Evolutionary conservation across 1,140 invertebrate genomes (phyloP), one percentile per base, ranked within the genome.

Genomic region (Drosophila quadrilineata): DNA sequence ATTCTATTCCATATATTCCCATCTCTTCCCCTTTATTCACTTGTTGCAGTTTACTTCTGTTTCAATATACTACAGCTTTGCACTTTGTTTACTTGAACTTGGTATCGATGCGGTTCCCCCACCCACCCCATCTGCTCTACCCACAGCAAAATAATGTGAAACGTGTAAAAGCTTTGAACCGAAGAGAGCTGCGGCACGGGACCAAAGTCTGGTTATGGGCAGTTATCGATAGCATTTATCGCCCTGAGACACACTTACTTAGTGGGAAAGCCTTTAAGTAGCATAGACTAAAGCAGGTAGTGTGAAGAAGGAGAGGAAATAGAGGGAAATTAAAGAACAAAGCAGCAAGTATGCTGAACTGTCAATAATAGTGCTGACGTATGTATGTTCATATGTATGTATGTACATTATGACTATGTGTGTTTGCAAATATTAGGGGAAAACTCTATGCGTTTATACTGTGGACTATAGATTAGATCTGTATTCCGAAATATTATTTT

Each of bases 201-300:
- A 45, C n/a, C 64, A 68, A 68, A 64, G 69, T 69, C 59, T 48
- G 65, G 58, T 69, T 72, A 70, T 70, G 45, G 49, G 19, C 41
- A 65, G 64, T 68, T 71, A 71, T 62, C 50, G 49, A 45, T n/a
- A 48, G 53, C 33, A 58, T 57, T 53, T 48, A n/a, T n/a, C n/a
- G 31, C 49, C 31, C 3, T 22, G 50, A 22, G 19, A 40, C 33
- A 52, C n/a, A 12, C 43, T n/a, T n/a, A 45, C 19, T 36, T 22
- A 16, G 24, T 33, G 16, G n/a, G n/a, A n/a, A 63, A 71, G 57
- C 57, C 64, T 68, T 68, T 71, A 68, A 68, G 57, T 56, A 29
- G 28, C 56, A 71, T 68, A 45, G 58, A 22, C 64, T 68, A n/a
- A n/a, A n/a, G n/a, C n/a, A n/a, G n/a, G n/a, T n/a, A n/a, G n/a